phyloP scores from a whole-genome alignment of 2,797 vertebrate genomes.

The Otolemur crassicaudatus region DNA sequence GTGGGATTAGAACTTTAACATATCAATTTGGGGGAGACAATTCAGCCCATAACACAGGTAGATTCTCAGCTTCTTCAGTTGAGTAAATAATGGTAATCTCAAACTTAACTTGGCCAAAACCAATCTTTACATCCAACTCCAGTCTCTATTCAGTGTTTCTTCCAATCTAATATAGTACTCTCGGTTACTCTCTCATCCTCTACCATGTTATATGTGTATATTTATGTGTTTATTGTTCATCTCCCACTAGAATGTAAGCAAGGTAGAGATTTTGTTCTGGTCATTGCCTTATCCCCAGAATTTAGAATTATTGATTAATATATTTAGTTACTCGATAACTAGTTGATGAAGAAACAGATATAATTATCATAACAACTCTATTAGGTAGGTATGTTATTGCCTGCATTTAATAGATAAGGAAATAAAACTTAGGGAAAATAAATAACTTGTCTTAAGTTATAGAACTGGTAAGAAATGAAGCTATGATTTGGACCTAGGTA shows the following conservation, averaged over 20 bases:
- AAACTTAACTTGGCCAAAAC: background rate
- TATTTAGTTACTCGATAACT: background rate
- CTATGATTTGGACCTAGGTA: background rate
- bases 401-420: conserved; percentile 4
- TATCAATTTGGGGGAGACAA: background rate
- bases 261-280: background rate
- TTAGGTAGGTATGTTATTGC: background rate
- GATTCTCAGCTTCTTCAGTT: background rate
- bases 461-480: background rate
- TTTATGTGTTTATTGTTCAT: background rate
- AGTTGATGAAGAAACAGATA: conserved; percentile 24
- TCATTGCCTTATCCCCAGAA: background rate
- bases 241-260: background rate
- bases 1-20: background rate
- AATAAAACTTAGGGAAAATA: conserved; percentile 12
- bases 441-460: background rate
- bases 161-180: background rate
- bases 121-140: background rate
- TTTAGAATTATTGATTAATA: background rate
- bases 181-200: background rate
- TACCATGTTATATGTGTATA: background rate
- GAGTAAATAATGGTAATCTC: background rate
- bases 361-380: background rate
- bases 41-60: background rate
- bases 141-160: background rate